Base-by-base conservation (phyloP, 2,797 vertebrate species). In the Carapus acus region DNA sequence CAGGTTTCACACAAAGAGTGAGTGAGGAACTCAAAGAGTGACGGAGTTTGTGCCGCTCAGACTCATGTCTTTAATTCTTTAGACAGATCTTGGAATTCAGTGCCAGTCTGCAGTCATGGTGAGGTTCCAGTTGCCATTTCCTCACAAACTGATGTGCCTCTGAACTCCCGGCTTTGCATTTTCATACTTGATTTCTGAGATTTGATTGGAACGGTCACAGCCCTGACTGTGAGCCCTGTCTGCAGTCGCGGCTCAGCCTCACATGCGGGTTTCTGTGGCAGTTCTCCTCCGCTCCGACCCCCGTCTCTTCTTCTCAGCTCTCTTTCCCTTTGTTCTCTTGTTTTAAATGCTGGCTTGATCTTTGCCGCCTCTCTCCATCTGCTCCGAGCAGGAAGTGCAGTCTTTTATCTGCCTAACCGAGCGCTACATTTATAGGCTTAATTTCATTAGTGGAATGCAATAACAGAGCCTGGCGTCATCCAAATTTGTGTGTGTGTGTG, bases 371-470 rank as follows among this genome's bases (percentile, higher is more conserved):
- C 45, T 40, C 43, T 63, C 49, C 62, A 19, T 52, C 33, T 34
- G 43, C 46, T 43, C 49, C 15, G 2, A 33, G 69, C 70, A 49
- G 69, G 61, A 71, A 75, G 60, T 62, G 61, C 16, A 59, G 54
- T 49, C 62, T 77, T 29, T 77, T 81, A 79, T 79, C 79, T 66
- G 45, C 36, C 67, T 47, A 73, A 58, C 65, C 36, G 45, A 74
- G 70, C 61, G 27, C 60, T 73, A 56, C 57, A 61, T 69, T 81
- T 76, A 61, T 56, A 66, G 41, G 67, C 77, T 64, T 82, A 76
- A 83, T 81, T 78, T 76, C 54, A 81, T 83, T 80, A 80, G 71
- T 24, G 67, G 69, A 73, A 81, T 73, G 76, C 65, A 73, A 58
- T 58, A 78, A 74, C 71, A 49, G 15, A 17, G 8, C 38, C 6